Percentiles rank a stretch among this genome's conserved stretches.
These are phyloP conservation scores for Schizothorax lantsangensis DNA, from an alignment of 2,797 vertebrate species.

Conservation along the genomic window DNA sequence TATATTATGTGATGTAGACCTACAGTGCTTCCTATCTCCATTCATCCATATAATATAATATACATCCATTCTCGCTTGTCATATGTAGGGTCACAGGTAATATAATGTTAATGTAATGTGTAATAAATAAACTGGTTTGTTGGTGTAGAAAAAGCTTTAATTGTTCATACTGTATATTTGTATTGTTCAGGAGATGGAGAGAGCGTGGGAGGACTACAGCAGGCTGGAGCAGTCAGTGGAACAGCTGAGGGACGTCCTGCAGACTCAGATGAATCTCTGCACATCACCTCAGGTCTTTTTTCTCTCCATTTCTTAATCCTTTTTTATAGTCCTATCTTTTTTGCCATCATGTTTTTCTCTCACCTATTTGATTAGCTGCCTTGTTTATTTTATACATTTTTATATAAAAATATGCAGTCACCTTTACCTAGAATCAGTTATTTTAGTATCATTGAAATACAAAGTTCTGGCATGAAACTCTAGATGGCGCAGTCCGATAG, in stretches of 20 bases:
- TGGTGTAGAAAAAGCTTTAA: constrained; percentile 10
- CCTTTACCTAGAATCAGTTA: neutral
- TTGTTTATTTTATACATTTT: neutral
- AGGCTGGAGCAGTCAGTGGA: constrained; percentile 88
- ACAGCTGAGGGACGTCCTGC: constrained; percentile 84
- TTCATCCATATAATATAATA: neutral
- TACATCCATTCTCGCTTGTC: neutral
- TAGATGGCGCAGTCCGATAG: no score
- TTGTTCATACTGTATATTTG: constrained; percentile 60
- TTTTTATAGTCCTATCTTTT: neutral
- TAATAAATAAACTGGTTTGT: neutral
- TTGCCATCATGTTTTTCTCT: neutral
- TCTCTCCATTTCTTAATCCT: constrained; percentile 59
- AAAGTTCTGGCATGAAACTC: no score
- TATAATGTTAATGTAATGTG: neutral
- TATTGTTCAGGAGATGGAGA: constrained; percentile 88
- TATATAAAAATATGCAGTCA: neutral
- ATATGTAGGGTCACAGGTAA: neutral
- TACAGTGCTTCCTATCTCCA: neutral
- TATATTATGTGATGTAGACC: neutral
- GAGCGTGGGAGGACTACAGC: constrained; percentile 90
- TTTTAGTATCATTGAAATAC: neutral
- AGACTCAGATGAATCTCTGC: constrained; percentile 85
- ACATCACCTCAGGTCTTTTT: constrained; percentile 83
- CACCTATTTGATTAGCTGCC: neutral